Evolutionary conservation across 2,113 vertebrate genomes (phyloP).

Genomic region (Drymodes brunneopygia): DNA sequence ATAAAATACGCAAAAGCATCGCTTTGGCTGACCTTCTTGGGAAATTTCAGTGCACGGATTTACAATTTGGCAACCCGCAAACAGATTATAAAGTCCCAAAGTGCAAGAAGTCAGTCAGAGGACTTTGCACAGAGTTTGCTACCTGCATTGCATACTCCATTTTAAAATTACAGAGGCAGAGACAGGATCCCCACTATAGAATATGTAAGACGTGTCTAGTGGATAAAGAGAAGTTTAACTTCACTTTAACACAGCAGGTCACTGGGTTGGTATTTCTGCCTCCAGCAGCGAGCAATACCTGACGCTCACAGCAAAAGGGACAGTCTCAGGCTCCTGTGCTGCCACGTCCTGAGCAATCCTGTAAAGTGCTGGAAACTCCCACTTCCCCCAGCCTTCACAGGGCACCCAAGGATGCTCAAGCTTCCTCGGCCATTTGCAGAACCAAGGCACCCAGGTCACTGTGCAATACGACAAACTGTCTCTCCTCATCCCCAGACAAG

Average conservation of each 20-base stretch:
- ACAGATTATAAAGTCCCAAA: background rate
- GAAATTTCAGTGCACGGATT: background rate
- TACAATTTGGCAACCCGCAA: background rate
- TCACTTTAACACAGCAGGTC: background rate
- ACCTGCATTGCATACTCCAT: background rate
- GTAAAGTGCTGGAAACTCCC: background rate
- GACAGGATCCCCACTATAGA: background rate
- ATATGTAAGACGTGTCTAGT: background rate
- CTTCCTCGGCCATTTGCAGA: no score
- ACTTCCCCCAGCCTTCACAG: background rate
- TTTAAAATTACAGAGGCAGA: background rate
- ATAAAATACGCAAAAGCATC: accelerated
- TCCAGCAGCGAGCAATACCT: background rate
- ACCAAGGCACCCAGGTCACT: background rate
- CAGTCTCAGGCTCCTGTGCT: background rate
- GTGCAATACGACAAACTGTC: background rate
- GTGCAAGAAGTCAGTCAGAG: background rate
- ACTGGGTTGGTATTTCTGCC: background rate
- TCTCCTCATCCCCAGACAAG: background rate
- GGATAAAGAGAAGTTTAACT: background rate
- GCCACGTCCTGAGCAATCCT: background rate
- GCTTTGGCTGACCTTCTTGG: background rate
- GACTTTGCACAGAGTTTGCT: background rate
- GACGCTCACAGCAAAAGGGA: background rate
- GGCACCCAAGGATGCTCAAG: background rate